A percentile compares a stretch with the other conserved stretches of the same genome.
phyloP scores from a whole-genome alignment of 2,113 vertebrate genomes.

The Taurulus bubalis region DNA sequence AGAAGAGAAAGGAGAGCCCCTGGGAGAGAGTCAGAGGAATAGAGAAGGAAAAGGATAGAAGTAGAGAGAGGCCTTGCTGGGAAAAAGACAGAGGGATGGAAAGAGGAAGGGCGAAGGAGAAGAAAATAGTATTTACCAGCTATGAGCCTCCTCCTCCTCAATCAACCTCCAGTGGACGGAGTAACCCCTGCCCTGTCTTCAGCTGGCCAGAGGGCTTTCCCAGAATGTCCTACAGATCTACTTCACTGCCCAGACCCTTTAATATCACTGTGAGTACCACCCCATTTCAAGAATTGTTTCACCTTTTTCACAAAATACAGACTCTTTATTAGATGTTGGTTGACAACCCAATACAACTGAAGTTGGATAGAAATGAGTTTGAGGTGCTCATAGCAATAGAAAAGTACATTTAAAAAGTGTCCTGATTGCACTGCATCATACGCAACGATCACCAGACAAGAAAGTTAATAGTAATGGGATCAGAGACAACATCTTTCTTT shows the following conservation, averaged over 20 bases:
- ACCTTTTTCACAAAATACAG: neutral
- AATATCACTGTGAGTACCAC: constrained; percentile 84
- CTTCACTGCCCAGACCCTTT: constrained; percentile 81
- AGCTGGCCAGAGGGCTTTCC: constrained; percentile 81
- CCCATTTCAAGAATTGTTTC: neutral
- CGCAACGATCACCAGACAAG: neutral
- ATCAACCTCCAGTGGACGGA: constrained; percentile 28
- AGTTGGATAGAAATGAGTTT: neutral
- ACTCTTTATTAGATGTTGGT: neutral
- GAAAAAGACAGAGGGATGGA: constrained; percentile 58
- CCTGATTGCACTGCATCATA: neutral
- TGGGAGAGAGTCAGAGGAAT: constrained; percentile 46
- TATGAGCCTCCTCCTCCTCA: constrained; percentile 38
- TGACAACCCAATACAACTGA: neutral
- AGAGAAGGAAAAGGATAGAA: constrained; percentile 44
- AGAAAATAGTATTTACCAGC: constrained; percentile 33
- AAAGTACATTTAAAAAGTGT: neutral
- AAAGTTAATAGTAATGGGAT: neutral
- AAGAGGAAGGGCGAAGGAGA: constrained; percentile 68
- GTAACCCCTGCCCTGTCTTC: constrained; percentile 60
- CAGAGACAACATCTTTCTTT: neutral
- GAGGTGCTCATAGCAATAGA: neutral
- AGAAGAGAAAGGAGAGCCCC: constrained; percentile 51
- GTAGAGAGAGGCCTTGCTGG: constrained; percentile 45
- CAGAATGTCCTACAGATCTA: constrained; percentile 83